Conservation (phyloP, 2,888 invertebrate genomes). For the Acanthoscelides obtectus region DNA sequence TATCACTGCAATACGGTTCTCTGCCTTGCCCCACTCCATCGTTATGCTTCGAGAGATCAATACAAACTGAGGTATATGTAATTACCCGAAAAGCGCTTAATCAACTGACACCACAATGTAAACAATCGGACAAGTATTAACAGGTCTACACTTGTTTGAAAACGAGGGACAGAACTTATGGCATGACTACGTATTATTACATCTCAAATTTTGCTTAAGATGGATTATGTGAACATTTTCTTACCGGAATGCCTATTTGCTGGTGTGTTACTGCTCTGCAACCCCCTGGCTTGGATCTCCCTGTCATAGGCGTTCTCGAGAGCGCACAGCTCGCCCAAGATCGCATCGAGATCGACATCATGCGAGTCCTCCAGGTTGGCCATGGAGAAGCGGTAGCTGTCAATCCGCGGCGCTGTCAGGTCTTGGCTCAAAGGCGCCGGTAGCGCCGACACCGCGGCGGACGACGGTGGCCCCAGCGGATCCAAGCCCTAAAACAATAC, state of each 20-base stretch:
- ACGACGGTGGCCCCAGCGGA: constrained; percentile 49
- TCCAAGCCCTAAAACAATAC: constrained; percentile 64
- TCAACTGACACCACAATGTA: too few species aligned
- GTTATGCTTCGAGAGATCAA: too few species aligned
- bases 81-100: too few species aligned
- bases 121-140: too few species aligned
- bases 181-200: too few species aligned
- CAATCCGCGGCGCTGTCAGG: constrained; percentile 77
- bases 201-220: too few species aligned
- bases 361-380: constrained; percentile 94
- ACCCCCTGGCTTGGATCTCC: constrained; percentile 48
- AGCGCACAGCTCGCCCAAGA: constrained; percentile 91
- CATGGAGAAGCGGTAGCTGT: constrained; percentile 91
- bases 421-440: constrained; percentile 63
- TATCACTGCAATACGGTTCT: too few species aligned
- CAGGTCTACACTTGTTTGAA: too few species aligned
- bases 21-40: too few species aligned
- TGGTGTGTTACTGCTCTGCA: constrained; percentile 30
- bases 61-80: too few species aligned
- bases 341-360: constrained; percentile 95
- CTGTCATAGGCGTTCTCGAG: constrained; percentile 69
- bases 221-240: too few species aligned
- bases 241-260: not conserved
- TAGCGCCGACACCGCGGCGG: constrained; percentile 36
- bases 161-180: too few species aligned